Evolutionary conservation across 2,797 vertebrate species (phyloP), one percentile per base, ranked within the genome.

Genomic region (Chanos chanos): DNA sequence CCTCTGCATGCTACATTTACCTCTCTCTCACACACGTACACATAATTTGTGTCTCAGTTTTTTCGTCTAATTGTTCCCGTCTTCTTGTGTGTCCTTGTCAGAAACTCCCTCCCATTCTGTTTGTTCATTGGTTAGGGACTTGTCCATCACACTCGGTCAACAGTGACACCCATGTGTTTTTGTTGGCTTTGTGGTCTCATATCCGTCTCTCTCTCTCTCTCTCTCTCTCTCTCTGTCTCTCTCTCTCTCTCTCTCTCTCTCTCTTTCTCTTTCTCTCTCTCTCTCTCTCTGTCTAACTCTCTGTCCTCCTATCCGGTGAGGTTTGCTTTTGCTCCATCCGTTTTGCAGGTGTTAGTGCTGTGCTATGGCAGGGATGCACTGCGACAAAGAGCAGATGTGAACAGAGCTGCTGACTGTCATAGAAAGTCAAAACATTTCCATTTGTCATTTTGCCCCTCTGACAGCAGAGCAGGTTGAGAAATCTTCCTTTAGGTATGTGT

Each of bases 241-340:
- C 59, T 66, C 53, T 58, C 48, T 64, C 18, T 48, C 34, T 64
- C 58, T 64, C 33, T 49, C 45, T 47, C 40, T 41, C 39, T 40
- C 50, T 51, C 24, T 69, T n/a, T 27, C 59, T 66, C 53, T 58
- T 48, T 64, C 18, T 48, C 34, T 64, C 58, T 64, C 33, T 49
- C 45, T 47, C 40, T 41, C 39, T 40, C 50, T 51, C 24, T 69
- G n/a, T n/a, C n/a, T n/a, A n/a, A n/a, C n/a, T n/a, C n/a, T n/a
- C n/a, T n/a, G n/a, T n/a, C n/a, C n/a, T n/a, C n/a, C n/a, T n/a
- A n/a, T n/a, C n/a, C n/a, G n/a, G n/a, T n/a, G n/a, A n/a, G n/a
- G 41, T 69, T 69, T 49, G 58, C 58, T 50, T 64, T 69, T 66
- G 54, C 40, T 51, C 24, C 12, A 47, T 37, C 2, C 5, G 6